Percentiles rank a stretch among this genome's conserved stretches.
Evolutionary conservation across 1,140 invertebrate genomes (phyloP).

Genomic region (Heliothis virescens): DNA sequence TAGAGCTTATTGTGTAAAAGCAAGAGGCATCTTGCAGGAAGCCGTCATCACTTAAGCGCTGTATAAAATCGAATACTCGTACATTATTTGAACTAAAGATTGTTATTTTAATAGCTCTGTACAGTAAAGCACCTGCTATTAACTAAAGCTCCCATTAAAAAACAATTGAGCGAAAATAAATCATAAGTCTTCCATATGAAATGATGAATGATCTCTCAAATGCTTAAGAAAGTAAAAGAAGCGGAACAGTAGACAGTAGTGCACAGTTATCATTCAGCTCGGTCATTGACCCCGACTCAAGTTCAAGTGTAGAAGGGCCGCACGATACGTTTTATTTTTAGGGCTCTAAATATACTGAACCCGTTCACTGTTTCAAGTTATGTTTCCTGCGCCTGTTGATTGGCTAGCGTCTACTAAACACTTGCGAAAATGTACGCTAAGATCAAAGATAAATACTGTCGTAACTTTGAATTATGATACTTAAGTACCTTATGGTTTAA

Average conservation of each 20-base stretch:
- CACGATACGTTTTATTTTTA: slow-evolving; percentile 75
- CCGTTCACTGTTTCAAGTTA: slow-evolving; percentile 61
- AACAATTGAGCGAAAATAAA: slow-evolving; percentile 26
- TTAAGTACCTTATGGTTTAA: slow-evolving; percentile 10
- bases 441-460: slow-evolving; percentile 42
- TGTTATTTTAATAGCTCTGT: slow-evolving; percentile 12
- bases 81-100: slow-evolving; percentile 22
- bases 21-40: not conserved
- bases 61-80: slow-evolving; percentile 21
- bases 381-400: slow-evolving; percentile 64
- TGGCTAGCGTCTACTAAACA: slow-evolving; percentile 47
- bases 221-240: slow-evolving; percentile 31
- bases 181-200: slow-evolving; percentile 16
- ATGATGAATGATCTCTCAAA: slow-evolving; percentile 28
- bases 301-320: slow-evolving; percentile 78
- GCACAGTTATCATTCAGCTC: slow-evolving; percentile 50
- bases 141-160: slow-evolving; percentile 16
- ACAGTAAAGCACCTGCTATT: not conserved
- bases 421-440: slow-evolving; percentile 34
- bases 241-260: slow-evolving; percentile 38
- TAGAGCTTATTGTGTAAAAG: slow-evolving; percentile 2
- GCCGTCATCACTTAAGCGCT: slow-evolving; percentile 14
- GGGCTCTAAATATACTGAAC: slow-evolving; percentile 76
- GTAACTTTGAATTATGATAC: slow-evolving; percentile 23
- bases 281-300: slow-evolving; percentile 75